These are phyloP conservation scores for Hyperoplus immaculatus DNA, from an alignment of 2,797 vertebrate genomes.

Conservation along the genomic window DNA sequence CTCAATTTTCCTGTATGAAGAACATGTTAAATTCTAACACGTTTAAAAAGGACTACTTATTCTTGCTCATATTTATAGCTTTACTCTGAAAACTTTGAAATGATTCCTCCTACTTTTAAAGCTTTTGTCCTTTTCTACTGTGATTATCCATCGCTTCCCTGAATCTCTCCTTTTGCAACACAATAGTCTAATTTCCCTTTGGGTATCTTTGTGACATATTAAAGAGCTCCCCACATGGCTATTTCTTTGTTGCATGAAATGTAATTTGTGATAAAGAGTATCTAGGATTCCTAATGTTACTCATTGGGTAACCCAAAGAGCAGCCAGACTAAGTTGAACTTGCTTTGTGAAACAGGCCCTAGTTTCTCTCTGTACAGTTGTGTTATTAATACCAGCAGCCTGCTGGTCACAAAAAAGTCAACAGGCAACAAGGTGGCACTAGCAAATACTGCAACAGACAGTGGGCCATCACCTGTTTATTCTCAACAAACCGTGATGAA, in stretches of 20 bases:
- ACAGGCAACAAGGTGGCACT: conserved; percentile 6
- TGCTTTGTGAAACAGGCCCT: conserved; percentile 25
- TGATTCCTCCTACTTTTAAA: neutral
- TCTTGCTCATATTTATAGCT: neutral
- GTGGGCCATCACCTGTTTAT: neutral
- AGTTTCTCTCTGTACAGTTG: conserved; percentile 20
- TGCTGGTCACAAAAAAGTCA: conserved; percentile 48
- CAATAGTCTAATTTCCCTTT: neutral
- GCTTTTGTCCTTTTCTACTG: conserved; percentile 1
- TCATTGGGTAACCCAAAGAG: neutral
- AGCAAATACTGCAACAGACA: conserved; percentile 31
- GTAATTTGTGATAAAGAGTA: neutral
- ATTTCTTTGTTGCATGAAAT: neutral
- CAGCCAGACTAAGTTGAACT: neutral
- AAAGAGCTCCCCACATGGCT: neutral
- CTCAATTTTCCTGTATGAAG: neutral
- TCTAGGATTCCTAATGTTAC: neutral
- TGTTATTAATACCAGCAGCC: conserved; percentile 44
- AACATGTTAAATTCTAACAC: neutral
- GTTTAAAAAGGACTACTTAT: neutral
- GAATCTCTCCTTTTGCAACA: neutral
- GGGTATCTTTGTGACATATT: neutral
- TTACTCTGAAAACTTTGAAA: neutral
- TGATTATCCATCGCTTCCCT: neutral
- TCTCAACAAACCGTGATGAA: conserved; percentile 15